Base-by-base conservation (phyloP, 2,797 vertebrate species). In the Sitta carolinensis region DNA sequence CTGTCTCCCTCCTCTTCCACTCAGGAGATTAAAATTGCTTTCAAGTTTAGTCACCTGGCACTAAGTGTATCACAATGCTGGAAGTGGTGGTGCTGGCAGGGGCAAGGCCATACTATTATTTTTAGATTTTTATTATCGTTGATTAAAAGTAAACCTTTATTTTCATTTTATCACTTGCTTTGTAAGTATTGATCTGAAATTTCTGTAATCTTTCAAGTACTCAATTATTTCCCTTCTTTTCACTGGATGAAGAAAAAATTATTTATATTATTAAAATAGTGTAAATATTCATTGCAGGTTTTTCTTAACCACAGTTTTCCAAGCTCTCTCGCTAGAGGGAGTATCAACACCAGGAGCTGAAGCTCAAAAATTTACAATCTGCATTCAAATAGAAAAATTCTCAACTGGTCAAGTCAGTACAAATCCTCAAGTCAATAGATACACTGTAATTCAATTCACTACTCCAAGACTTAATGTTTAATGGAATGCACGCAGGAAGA, bases 281-380 rank as follows among this genome's bases (percentile, higher is more conserved):
- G 0, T 1, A 83, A 80, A 29, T 25, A 67, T 2, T 66, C 30
- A 10, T 34, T 63, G 40, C n/a, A 59, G 20, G 29, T 64, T 34
- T 67, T 82, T 48, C 29, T 38, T 43, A 36, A 34, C 11, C 21
- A 87, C 16, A 10, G 25, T 57, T 70, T 84, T 74, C 68, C 87
- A 85, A 43, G 27, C 8, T 74, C 52, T 85, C 57, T 94, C 95
- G 93, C 91, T 96, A 95, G 94, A 87, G 86, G 94, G 95, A 94
- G 94, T 40, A 89, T 50, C 70, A 82, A 57, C 45, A 96, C 34
- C 63, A 86, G 20, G 20, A 95, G 69, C 54, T 59, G 43, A 92
- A 87, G 67, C 55, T 30, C 47, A 64, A 73, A 87, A 62, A 77
- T 59, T 52, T 38, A 69, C 27, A 14, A 14, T 32, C 25, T 73